These are phyloP conservation scores for Drosophila orosa DNA, from an alignment of 1,140 invertebrate species.

Conservation along the genomic window DNA sequence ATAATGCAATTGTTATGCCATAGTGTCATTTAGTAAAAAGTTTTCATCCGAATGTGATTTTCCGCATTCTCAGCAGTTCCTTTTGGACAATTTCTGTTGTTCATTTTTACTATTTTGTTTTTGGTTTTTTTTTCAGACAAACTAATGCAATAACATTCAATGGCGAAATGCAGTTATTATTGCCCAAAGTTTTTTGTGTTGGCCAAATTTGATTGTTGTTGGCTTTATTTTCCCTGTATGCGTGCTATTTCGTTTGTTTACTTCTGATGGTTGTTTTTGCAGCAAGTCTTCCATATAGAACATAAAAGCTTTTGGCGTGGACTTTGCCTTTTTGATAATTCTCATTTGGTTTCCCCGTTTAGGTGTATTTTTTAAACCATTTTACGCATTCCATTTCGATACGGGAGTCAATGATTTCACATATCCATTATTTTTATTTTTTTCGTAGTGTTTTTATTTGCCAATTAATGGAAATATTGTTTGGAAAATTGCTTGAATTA, in stretches of 20 bases:
- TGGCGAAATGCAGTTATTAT: slow-evolving; percentile 76
- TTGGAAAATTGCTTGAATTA: slow-evolving; percentile 53
- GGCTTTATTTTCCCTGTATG: slow-evolving; percentile 41
- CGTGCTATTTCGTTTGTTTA: slow-evolving; percentile 65
- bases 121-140: slow-evolving; percentile 26
- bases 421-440: slow-evolving; percentile 20
- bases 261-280: slow-evolving; percentile 62
- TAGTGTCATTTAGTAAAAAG: slow-evolving; percentile 61
- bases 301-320: slow-evolving; percentile 65
- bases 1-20: slow-evolving; percentile 64
- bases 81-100: slow-evolving; percentile 27
- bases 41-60: slow-evolving; percentile 61
- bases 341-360: slow-evolving; percentile 42
- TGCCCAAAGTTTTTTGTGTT: slow-evolving; percentile 49
- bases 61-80: slow-evolving; percentile 21
- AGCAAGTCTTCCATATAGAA: slow-evolving; percentile 55
- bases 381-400: slow-evolving; percentile 44
- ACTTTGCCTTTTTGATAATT: slow-evolving; percentile 52
- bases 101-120: slow-evolving; percentile 3
- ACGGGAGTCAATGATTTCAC: slow-evolving; percentile 16
- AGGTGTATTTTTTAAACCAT: neutral
- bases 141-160: slow-evolving; percentile 81
- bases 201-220: slow-evolving; percentile 52
- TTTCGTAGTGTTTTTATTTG: slow-evolving; percentile 54
- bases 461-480: slow-evolving; percentile 75